Conservation (phyloP, 2,797 vertebrate species). For the Scolopax rusticola region DNA sequence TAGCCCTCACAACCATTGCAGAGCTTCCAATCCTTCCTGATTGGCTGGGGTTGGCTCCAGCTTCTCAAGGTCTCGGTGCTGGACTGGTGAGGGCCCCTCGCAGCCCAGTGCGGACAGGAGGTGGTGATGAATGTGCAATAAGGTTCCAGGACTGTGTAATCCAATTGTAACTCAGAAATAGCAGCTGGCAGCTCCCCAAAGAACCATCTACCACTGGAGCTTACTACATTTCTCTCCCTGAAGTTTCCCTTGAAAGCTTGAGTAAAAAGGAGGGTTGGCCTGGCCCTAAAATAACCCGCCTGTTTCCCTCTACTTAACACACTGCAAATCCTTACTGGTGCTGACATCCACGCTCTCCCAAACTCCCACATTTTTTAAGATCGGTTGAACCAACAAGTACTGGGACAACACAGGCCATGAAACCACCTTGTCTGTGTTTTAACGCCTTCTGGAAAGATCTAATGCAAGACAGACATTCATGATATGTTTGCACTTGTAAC, state of each 20-base stretch:
- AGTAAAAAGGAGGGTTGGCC: neutral
- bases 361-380: neutral
- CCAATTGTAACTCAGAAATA: neutral
- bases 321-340: constrained; percentile 19
- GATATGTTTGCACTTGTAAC: constrained; percentile 28
- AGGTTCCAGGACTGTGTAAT: neutral
- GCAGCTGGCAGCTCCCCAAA: neutral
- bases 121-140: neutral
- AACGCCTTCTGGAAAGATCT: constrained; percentile 43
- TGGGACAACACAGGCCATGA: neutral
- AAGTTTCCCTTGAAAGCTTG: neutral
- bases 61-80: neutral
- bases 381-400: constrained; percentile 6
- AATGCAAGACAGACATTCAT: constrained; percentile 11
- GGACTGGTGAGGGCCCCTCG: neutral
- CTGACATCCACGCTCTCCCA: neutral
- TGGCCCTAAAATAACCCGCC: neutral
- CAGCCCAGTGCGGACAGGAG: neutral
- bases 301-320: neutral
- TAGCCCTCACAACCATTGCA: neutral
- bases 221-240: neutral
- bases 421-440: constrained; percentile 19
- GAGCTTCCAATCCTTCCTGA: neutral
- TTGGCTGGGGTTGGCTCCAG: neutral
- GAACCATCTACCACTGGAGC: neutral